Base-by-base conservation (phyloP, 1,140 invertebrate species). In the Eueides isabella region DNA sequence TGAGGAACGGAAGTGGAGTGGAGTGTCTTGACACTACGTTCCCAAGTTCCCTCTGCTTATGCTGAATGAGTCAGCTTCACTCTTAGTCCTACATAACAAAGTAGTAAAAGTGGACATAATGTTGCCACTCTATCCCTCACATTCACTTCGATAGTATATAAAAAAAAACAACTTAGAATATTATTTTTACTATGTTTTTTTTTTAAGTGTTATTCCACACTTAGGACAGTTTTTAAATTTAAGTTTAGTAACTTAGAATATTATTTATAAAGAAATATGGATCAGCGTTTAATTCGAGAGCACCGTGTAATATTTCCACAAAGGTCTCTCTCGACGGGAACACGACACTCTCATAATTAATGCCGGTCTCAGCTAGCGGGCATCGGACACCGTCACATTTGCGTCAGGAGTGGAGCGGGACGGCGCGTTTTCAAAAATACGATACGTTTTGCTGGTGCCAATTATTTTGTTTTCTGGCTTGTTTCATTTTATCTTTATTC, bases 341-440 rank as follows among this genome's bases (percentile, higher is more conserved):
- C 78, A 74, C 77, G 82, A 86, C 77, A 78, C 78, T 65, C 75
- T 75, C 76, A 81, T 83, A 86, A 87, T 87, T 87, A 87, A 83
- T 78, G 83, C 77, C 74, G 75, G 80, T 80, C 84, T 83, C 84
- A 75, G 79, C 80, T 81, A 79, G 76, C 81, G 75, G 44, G 70
- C 76, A 87, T 77, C 65, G 69, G 80, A 85, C 82, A 79, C 83
- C 79, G 71, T 30, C 44, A 70, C 68, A 33, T 75, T 80, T 78
- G 80, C 80, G 79, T 79, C 80, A 70, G 12, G 35, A 38, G 35
- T 14, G 5, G 35, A 38, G 14, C 35, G 35, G 75, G 30, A 66
- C 7, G 29, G 35, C 31, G 31, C 31, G 31, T 23, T 62, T 26
- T 62, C 29, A 29, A 62, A 70, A 70, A 61, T 6, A 61, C 19